Percentiles rank a stretch among this genome's conserved stretches.
Conservation (phyloP, 2,113 vertebrate species). For the Pygoscelis antarcticus region DNA sequence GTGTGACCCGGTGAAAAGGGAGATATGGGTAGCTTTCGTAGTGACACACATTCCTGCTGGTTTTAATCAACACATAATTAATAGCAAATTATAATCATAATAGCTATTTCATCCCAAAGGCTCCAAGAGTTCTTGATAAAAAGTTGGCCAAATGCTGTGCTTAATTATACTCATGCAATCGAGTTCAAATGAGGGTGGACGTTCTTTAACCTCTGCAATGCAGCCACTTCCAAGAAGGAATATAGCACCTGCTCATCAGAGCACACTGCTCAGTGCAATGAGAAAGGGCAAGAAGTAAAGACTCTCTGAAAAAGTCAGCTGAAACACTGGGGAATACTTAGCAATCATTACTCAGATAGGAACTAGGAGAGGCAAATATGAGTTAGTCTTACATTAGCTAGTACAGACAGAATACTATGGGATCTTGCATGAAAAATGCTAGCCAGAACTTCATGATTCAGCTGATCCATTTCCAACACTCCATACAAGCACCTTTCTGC, state of each 20-base stretch:
- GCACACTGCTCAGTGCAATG: neutral
- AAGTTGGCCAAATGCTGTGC: constrained; percentile 2
- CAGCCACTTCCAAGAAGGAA: neutral
- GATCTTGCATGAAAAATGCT: neutral
- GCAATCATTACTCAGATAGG: neutral
- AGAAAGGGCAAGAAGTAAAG: neutral
- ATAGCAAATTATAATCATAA: constrained; percentile 40
- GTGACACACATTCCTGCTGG: constrained; percentile 29
- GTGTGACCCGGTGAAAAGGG: neutral
- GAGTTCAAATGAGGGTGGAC: neutral
- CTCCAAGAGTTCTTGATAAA: neutral
- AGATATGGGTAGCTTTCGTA: neutral
- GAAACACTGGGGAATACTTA: neutral
- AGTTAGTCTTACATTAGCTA: neutral
- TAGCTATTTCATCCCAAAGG: constrained; percentile 32
- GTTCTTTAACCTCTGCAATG: neutral
- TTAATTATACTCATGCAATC: neutral
- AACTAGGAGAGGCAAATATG: neutral
- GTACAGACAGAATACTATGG: neutral
- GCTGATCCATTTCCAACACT: neutral
- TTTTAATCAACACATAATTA: constrained; percentile 59
- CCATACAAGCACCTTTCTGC: neutral
- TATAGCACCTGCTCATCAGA: neutral
- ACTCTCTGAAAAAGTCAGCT: neutral
- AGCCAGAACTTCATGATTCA: neutral